Evolutionary conservation across 2,888 invertebrate species (phyloP).

Genomic region (Galerucella pusilla): DNA sequence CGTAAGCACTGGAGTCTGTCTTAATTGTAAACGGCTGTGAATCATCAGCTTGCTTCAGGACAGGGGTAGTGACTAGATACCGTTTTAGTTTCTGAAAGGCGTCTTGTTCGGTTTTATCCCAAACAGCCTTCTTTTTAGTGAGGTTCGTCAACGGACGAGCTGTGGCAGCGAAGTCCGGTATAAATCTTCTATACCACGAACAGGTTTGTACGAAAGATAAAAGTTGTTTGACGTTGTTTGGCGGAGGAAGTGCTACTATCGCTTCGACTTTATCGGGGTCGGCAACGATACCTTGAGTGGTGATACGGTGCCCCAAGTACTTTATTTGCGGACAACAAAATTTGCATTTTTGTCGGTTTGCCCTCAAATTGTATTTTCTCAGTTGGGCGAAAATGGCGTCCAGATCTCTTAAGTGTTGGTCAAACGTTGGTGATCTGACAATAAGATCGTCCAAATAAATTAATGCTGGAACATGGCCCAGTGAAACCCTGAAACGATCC

Average conservation of each 20-base stretch:
- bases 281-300: conserved; percentile 38
- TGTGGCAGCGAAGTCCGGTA: conserved; percentile 40
- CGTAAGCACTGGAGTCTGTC: no score
- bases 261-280: conserved; percentile 45
- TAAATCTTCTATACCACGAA: conserved; percentile 45
- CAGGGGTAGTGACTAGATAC: no score
- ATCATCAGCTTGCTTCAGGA: no score
- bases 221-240: conserved; percentile 9
- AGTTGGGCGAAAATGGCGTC: conserved; percentile 36
- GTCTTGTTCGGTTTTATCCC: conserved; percentile 29
- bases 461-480: conserved; percentile 37
- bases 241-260: conserved; percentile 33
- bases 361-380: conserved; percentile 34
- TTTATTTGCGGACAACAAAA: conserved; percentile 37
- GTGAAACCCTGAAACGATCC: conserved; percentile 39
- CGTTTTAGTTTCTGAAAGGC: no score
- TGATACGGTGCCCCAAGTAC: conserved; percentile 42
- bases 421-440: conserved; percentile 36
- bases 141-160: conserved; percentile 40
- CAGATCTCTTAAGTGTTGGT: conserved; percentile 48
- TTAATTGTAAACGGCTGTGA: no score
- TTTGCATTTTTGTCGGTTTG: conserved; percentile 42
- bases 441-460: conserved; percentile 45
- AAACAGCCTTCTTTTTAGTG: conserved; percentile 35
- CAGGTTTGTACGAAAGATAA: conserved; percentile 44